These are phyloP conservation scores for Pipistrellus pygmaeus DNA, from an alignment of 2,797 vertebrate genomes.

Conservation along the genomic window DNA sequence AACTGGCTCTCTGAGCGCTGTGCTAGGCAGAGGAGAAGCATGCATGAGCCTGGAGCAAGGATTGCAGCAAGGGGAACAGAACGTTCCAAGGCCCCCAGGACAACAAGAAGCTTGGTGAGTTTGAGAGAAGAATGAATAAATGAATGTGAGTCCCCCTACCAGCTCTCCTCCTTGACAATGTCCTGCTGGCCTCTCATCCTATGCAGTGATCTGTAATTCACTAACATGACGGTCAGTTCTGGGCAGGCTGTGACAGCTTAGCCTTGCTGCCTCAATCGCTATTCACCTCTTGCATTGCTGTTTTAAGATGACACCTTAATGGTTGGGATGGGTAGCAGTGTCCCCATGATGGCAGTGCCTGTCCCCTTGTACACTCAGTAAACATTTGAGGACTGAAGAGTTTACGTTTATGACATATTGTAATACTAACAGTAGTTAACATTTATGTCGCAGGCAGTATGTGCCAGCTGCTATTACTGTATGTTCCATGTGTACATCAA, in stretches of 20 bases:
- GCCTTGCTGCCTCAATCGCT: not conserved
- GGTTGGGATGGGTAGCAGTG: no score
- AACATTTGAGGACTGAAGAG: no score
- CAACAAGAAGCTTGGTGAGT: not conserved
- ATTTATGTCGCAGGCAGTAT: no score
- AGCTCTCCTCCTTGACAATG: no score
- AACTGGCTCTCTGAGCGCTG: not conserved
- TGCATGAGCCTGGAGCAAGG: not conserved
- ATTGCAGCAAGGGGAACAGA: not conserved
- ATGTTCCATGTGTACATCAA: no score
- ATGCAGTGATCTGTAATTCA: not conserved
- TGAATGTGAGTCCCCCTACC: not conserved
- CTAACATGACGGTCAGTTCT: not conserved
- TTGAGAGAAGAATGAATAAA: not conserved
- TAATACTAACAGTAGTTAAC: no score
- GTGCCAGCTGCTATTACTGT: no score
- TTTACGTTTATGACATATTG: no score
- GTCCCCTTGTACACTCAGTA: no score
- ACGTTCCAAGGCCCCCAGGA: not conserved
- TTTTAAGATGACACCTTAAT: not conserved
- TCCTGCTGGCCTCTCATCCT: not conserved
- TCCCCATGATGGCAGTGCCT: no score
- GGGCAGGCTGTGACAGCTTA: not conserved
- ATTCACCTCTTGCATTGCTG: not conserved
- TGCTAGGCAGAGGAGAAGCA: not conserved